A percentile compares a stretch with the other conserved stretches of the same genome.
Evolutionary conservation across 2,113 vertebrate genomes (phyloP).

Genomic region (Ascaphus truei): DNA sequence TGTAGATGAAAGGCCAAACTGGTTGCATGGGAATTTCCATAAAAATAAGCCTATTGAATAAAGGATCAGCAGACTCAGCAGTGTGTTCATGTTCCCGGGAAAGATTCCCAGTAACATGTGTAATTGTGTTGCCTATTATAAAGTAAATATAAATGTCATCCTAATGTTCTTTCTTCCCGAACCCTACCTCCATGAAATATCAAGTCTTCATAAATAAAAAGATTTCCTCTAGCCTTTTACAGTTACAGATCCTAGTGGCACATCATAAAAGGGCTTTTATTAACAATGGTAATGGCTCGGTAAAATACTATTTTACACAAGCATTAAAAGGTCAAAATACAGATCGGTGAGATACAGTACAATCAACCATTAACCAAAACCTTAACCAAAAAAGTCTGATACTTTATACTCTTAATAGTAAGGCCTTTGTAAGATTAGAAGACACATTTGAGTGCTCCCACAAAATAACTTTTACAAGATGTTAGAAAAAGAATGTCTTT

Average conservation of each 20-base stretch:
- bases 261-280: slow-evolving; percentile 32
- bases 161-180: slow-evolving; percentile 44
- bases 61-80: slow-evolving; percentile 40
- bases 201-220: slow-evolving; percentile 42
- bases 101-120: slow-evolving; percentile 41
- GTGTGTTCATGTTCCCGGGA: slow-evolving; percentile 33
- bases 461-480: slow-evolving; percentile 19
- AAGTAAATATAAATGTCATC: slow-evolving; percentile 47
- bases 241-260: slow-evolving; percentile 38
- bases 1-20: slow-evolving; percentile 20
- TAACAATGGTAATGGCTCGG: slow-evolving; percentile 32
- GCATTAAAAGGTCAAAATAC: slow-evolving; percentile 27
- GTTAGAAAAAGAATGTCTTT: no score
- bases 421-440: neutral
- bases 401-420: slow-evolving; percentile 5
- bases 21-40: slow-evolving; percentile 30
- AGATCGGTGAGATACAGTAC: slow-evolving; percentile 24
- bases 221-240: slow-evolving; percentile 35
- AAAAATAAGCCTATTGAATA: slow-evolving; percentile 41
- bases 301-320: slow-evolving; percentile 29
- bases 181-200: slow-evolving; percentile 39
- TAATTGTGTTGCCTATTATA: slow-evolving; percentile 24
- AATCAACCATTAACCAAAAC: slow-evolving; percentile 29
- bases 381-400: slow-evolving; percentile 9
- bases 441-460: neutral